Base-by-base conservation (phyloP, 2,113 vertebrate species). In the Phainopepla nitens region DNA sequence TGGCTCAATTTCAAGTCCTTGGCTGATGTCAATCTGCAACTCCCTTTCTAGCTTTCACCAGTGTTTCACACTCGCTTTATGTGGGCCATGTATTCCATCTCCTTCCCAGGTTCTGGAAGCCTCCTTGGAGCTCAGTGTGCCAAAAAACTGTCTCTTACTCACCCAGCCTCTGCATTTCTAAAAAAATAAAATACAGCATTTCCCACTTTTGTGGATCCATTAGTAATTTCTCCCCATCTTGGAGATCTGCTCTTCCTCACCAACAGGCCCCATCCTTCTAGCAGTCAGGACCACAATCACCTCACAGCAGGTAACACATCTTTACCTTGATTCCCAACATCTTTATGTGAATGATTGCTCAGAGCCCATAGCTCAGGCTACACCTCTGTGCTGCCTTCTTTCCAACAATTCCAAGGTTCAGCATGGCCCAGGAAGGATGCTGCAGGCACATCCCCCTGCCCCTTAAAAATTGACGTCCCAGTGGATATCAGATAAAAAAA, bases 121-220 rank as follows among this genome's bases (percentile, higher is more conserved):
- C 81, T 94, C 70, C 45, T 69, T 64, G 23, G 28, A 91, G 81
- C 73, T 50, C 57, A 91, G 25, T 31, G 28, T 89, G 93, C 83
- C 93, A 95, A 92, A 95, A 95, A 94, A 36, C 44, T 84, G 64
- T 91, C 91, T 96, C 89, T 80, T 95, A 89, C 91, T 91, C 84
- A 89, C 60, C 61, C 93, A 95, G 81, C 94, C 72, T 68, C 89
- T 94, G 80, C 75, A 91, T 68, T 90, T 86, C 72, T 71, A 68
- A 90, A 94, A 82, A 72, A 54, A 51, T 54, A 51, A 54, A 56
- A 13, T 33, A 79, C 23, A 57, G 0, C 49, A 80, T 94, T 93
- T 92, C 85, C 88, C 64, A 78, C 79, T 93, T 96, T 22, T 42
- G 54, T 18, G 10, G 44, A 72, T 70, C 45, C 29, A 85, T 89